Percentiles rank a stretch among this genome's conserved stretches.
Evolutionary conservation across 2,888 invertebrate species (phyloP).

Genomic region (Polydesmus complanatus): DNA sequence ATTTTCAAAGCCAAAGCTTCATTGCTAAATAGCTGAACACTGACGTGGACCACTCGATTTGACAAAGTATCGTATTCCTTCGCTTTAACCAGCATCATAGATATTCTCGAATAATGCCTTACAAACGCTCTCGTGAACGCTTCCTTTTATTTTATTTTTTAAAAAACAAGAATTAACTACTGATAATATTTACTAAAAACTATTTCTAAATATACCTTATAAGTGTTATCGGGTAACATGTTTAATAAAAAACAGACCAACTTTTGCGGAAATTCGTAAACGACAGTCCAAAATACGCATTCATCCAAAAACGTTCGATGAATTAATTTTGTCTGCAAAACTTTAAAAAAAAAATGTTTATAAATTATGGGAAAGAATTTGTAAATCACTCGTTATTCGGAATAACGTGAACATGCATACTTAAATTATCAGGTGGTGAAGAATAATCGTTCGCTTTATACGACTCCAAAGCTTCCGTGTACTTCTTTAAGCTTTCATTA

Average conservation of each 20-base stretch:
- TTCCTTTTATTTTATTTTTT: slow-evolving; percentile 40
- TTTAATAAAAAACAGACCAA: slow-evolving; percentile 86
- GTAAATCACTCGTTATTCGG: too few relatives aligned
- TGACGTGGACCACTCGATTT: slow-evolving; percentile 93
- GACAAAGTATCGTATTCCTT: slow-evolving; percentile 79
- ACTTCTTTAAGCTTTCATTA: slow-evolving; percentile 6
- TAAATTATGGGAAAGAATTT: too few relatives aligned
- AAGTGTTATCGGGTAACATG: slow-evolving; percentile 86
- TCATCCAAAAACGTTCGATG: slow-evolving; percentile 84
- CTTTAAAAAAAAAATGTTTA: too few relatives aligned
- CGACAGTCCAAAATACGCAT: slow-evolving; percentile 94
- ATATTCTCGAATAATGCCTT: slow-evolving; percentile 87
- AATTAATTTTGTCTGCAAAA: slow-evolving; percentile 40
- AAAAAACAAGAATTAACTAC: background rate
- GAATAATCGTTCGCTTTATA: background rate
- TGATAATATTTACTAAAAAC: background rate
- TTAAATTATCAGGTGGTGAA: background rate
- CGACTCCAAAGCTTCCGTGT: slow-evolving; percentile 8
- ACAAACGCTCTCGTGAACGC: slow-evolving; percentile 88
- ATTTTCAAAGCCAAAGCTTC: slow-evolving; percentile 78
- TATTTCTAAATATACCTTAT: slow-evolving; percentile 52
- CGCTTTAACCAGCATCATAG: slow-evolving; percentile 73
- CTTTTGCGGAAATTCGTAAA: slow-evolving; percentile 93
- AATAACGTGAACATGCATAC: background rate
- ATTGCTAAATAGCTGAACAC: slow-evolving; percentile 89